These are phyloP conservation scores for Sarcophaga rosellei DNA, from an alignment of 2,888 invertebrate species.

Conservation along the genomic window DNA sequence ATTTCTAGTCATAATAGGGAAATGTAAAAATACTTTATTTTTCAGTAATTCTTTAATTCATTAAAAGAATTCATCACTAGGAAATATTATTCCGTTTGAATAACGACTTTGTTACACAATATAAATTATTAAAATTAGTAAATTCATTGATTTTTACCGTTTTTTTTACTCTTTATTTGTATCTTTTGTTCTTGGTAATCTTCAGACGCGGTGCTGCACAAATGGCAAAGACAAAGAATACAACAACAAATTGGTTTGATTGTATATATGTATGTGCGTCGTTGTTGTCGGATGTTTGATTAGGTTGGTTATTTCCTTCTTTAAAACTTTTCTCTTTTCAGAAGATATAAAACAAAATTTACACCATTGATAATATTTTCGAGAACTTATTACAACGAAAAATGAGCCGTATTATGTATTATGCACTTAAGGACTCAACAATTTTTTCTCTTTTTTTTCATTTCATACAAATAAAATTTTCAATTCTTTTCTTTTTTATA, in stretches of 20 bases:
- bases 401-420: too few relatives aligned
- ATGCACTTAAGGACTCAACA: background rate
- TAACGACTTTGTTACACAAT: slow-evolving; percentile 6
- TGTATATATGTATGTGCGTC: background rate
- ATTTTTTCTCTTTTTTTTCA: slow-evolving; percentile 7
- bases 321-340: background rate
- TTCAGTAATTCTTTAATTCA: background rate
- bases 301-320: background rate
- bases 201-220: slow-evolving; percentile 31
- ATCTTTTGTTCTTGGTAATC: slow-evolving; percentile 18
- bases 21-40: too few relatives aligned
- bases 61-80: background rate
- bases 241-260: slow-evolving; percentile 38
- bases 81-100: background rate
- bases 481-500: slow-evolving; percentile 30
- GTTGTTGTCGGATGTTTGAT: background rate
- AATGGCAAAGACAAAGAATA: slow-evolving; percentile 44
- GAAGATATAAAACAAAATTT: slow-evolving; percentile 26
- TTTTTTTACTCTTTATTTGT: slow-evolving; percentile 24
- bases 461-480: slow-evolving; percentile 23
- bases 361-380: slow-evolving; percentile 19
- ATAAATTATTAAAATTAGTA: slow-evolving; percentile 25
- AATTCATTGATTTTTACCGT: slow-evolving; percentile 66
- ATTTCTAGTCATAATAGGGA: too few relatives aligned
- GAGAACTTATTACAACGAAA: background rate